Conservation (phyloP, 2,888 invertebrate species). For the Lepidocyrtoides sp. region DNA sequence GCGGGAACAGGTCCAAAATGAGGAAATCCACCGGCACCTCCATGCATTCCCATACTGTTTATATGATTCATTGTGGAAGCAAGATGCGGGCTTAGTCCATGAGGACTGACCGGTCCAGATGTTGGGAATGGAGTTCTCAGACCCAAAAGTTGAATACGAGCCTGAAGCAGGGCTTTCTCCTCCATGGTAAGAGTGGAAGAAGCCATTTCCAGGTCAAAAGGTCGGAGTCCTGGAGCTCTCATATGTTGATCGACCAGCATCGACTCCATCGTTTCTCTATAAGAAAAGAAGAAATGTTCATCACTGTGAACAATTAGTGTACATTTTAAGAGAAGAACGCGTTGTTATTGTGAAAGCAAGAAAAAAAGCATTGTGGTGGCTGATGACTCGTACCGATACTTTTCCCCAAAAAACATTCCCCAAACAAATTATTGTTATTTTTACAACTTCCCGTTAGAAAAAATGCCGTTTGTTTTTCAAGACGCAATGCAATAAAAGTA, state of each 20-base stretch:
- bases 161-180: slow-evolving; percentile 92
- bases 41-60: slow-evolving; percentile 80
- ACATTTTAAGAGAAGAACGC: neutral
- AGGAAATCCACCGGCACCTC: slow-evolving; percentile 75
- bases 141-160: slow-evolving; percentile 91
- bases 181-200: slow-evolving; percentile 89
- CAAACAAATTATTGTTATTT: neutral
- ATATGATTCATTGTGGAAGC: slow-evolving; percentile 80
- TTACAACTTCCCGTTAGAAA: slow-evolving; percentile 4
- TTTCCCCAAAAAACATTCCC: neutral
- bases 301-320: slow-evolving; percentile 75
- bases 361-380: neutral
- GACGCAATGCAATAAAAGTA: neutral
- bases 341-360: neutral
- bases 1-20: slow-evolving; percentile 83
- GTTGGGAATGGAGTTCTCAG: slow-evolving; percentile 84
- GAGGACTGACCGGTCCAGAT: slow-evolving; percentile 74
- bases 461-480: neutral
- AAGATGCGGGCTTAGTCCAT: slow-evolving; percentile 77
- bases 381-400: neutral
- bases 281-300: slow-evolving; percentile 83
- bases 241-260: slow-evolving; percentile 95
- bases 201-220: slow-evolving; percentile 90
- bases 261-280: slow-evolving; percentile 96
- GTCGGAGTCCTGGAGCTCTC: slow-evolving; percentile 92